Evolutionary conservation across 1,140 invertebrate genomes (phyloP), one percentile per base, ranked within the genome.

Genomic region (Agraylea sexmaculata): DNA sequence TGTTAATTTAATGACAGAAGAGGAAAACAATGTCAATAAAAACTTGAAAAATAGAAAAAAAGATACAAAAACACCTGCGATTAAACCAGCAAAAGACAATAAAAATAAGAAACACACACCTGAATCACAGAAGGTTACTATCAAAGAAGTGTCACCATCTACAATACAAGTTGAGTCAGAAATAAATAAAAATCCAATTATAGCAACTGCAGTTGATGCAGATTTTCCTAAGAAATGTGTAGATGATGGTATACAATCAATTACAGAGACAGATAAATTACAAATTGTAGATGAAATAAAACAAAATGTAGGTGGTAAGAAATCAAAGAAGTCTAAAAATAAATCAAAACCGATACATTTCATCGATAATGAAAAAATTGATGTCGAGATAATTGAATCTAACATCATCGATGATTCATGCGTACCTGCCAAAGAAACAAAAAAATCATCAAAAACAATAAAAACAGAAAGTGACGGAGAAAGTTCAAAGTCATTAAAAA

Each of bases 1-100:
- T n/a, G n/a, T n/a, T n/a, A n/a, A n/a, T n/a, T n/a, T n/a, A n/a
- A n/a, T n/a, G n/a, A n/a, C n/a, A n/a, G n/a, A n/a, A n/a, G n/a
- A n/a, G n/a, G n/a, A n/a, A n/a, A n/a, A n/a, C n/a, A n/a, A 42
- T 36, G 37, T 40, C 19, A 29, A 45, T 40, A 49, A 11, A 15
- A 15, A 16, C 7, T 7, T 8, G 6, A 16, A 10, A 32, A 16
- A 16, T 11, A 32, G 15, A 32, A 32, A 32, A 11, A 32, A 8
- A 7, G n/a, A 25, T 8, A 25, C 23, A 25, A 25, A 8, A 25
- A 25, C 7, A 8, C 7, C 12, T 25, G 23, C 23, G n/a, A 25
- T 25, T 8, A 25, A 7, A 25, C 23, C 10, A 32, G 30, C 13
- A 32, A 32, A 32, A 32, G 13, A 16, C 13, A 16, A 32, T 8